A percentile compares a stretch with the other conserved stretches of the same genome.
Conservation (phyloP, 1,140 invertebrate species). For the Drosophila guanche region DNA sequence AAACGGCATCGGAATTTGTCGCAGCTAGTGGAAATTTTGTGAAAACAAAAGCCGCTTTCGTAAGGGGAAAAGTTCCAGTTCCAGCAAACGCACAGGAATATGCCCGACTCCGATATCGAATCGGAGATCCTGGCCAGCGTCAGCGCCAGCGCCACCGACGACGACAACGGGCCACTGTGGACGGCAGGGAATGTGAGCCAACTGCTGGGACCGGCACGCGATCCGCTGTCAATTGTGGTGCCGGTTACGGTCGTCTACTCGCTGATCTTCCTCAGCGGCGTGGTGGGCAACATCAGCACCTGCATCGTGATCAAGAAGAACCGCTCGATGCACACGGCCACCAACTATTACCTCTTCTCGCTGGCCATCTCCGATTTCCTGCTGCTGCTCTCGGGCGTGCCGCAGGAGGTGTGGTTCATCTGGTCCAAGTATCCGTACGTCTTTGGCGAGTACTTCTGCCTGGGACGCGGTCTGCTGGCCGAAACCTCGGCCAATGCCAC, state of each 20-base stretch:
- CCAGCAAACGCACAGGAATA: neutral
- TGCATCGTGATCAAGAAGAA: slow-evolving; percentile 96
- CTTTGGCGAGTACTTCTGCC: slow-evolving; percentile 94
- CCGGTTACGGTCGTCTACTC: slow-evolving; percentile 92
- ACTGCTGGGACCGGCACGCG: slow-evolving; percentile 82
- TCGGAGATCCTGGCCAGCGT: slow-evolving; percentile 3
- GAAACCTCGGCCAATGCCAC: slow-evolving; percentile 97
- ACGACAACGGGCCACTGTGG: slow-evolving; percentile 12
- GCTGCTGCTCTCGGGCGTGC: slow-evolving; percentile 91
- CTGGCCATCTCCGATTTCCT: slow-evolving; percentile 96
- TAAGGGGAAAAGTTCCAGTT: slow-evolving; percentile 42
- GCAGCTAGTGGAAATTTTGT: slow-evolving; percentile 74
- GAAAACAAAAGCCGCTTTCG: slow-evolving; percentile 44
- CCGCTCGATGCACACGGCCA: slow-evolving; percentile 96
- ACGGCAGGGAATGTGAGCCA: slow-evolving; percentile 26
- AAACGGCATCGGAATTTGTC: slow-evolving; percentile 52
- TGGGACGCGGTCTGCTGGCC: slow-evolving; percentile 91
- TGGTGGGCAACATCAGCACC: slow-evolving; percentile 95
- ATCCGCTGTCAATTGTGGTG: slow-evolving; percentile 89
- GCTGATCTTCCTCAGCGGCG: slow-evolving; percentile 92
- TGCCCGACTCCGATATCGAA: neutral
- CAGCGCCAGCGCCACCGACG: neutral
- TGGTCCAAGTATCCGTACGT: slow-evolving; percentile 95
- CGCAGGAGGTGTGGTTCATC: slow-evolving; percentile 93
- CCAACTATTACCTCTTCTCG: slow-evolving; percentile 97